phyloP scores from a whole-genome alignment of 2,113 vertebrate genomes.

The Ameiurus melas region DNA sequence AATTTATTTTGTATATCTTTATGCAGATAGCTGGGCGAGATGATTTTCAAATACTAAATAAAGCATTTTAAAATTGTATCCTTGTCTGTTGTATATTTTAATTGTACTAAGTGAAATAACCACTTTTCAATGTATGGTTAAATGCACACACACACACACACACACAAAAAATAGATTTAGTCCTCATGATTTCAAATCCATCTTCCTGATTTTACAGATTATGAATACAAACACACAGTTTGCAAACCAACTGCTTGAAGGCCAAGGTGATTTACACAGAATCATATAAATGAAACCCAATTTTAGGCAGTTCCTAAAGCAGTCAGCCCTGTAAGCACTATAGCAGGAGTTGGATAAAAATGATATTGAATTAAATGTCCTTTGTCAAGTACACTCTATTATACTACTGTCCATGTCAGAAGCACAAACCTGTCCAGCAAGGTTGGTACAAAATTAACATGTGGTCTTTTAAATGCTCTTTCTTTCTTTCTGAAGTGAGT shows the following conservation, averaged over 20 bases:
- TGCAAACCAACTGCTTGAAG: background rate
- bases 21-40: background rate
- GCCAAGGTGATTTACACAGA: background rate
- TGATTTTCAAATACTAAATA: background rate
- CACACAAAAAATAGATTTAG: background rate
- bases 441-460: slow-evolving; percentile 14
- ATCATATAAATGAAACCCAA: background rate
- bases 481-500: slow-evolving; percentile 24
- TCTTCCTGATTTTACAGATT: background rate
- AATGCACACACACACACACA: too few species aligned
- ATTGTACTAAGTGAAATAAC: background rate
- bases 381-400: slow-evolving; percentile 20
- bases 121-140: background rate
- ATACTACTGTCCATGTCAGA: slow-evolving; percentile 12
- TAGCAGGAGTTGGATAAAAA: background rate
- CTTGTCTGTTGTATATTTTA: slow-evolving; percentile 1
- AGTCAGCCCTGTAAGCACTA: background rate
- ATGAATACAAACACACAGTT: background rate
- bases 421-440: slow-evolving; percentile 15
- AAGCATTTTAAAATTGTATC: background rate
- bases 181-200: background rate
- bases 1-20: background rate
- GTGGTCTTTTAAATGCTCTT: slow-evolving; percentile 34
- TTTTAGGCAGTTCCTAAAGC: background rate
- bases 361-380: slow-evolving; percentile 32